These are phyloP conservation scores for Apodemia zela DNA, from an alignment of 2,888 invertebrate species.

Conservation along the genomic window DNA sequence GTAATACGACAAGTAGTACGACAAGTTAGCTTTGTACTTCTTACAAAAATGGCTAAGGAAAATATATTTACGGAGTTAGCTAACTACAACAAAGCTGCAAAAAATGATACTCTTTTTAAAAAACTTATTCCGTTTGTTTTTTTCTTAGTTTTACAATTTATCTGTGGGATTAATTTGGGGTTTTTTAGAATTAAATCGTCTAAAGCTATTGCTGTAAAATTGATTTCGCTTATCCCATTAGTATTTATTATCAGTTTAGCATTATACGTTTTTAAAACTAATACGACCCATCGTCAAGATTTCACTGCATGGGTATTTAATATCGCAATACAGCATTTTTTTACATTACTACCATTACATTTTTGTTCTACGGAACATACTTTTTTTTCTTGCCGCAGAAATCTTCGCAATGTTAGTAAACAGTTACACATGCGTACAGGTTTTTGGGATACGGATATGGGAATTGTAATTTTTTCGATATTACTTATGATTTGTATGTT, in stretches of 20 bases:
- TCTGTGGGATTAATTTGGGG: not conserved
- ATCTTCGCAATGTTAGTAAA: not conserved
- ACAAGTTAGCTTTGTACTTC: not conserved
- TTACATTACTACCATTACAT: not conserved
- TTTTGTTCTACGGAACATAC: not conserved
- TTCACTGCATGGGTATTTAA: not conserved
- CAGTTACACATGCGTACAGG: not conserved
- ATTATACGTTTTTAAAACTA: not conserved
- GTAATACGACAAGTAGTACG: not conserved
- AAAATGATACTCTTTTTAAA: not conserved
- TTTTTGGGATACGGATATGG: not conserved
- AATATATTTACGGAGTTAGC: not conserved
- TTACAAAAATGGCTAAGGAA: not conserved
- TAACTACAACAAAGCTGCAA: not conserved
- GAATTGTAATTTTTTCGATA: not conserved
- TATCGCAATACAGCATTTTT: not conserved
- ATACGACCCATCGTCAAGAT: not conserved
- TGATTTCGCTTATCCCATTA: not conserved
- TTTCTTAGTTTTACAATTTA: slow-evolving; percentile 1
- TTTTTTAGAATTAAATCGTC: not conserved
- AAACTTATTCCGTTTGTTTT: not conserved
- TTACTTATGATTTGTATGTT: not conserved
- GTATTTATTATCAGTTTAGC: not conserved
- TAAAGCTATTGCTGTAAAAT: not conserved
- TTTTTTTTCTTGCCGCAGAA: not conserved